These are phyloP conservation scores for Oithona nana DNA, from an alignment of 2,888 invertebrate genomes.

Conservation along the genomic window DNA sequence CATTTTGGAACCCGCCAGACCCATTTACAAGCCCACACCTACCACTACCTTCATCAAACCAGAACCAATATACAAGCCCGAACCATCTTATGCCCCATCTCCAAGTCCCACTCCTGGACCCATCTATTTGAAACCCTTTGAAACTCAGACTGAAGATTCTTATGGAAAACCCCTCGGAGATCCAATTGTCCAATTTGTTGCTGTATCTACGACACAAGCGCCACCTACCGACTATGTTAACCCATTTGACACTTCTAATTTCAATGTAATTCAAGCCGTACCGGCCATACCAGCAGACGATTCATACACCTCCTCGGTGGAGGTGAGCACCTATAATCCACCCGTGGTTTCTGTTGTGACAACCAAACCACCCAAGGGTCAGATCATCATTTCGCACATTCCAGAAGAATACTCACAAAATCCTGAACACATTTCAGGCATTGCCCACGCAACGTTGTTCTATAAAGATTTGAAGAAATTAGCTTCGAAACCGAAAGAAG, in stretches of 20 bases:
- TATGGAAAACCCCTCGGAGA: not conserved
- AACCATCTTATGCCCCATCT: not conserved
- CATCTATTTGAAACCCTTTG: not conserved
- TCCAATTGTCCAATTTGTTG: not conserved
- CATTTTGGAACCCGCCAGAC: not conserved
- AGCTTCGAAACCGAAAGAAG: not conserved
- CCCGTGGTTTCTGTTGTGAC: not conserved
- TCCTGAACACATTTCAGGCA: not conserved
- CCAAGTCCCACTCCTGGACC: not conserved
- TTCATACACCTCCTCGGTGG: not conserved
- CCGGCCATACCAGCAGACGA: not conserved
- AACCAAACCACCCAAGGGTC: too few species aligned
- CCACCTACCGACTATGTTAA: too few species aligned
- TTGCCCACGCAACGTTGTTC: not conserved
- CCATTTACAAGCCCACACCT: too few species aligned
- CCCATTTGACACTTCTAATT: too few species aligned
- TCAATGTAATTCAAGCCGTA: not conserved
- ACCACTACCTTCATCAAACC: too few species aligned
- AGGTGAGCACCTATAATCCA: not conserved
- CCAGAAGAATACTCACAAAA: not conserved
- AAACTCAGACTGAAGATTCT: not conserved
- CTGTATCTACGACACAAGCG: too few species aligned
- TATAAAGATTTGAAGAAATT: not conserved
- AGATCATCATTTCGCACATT: not conserved
- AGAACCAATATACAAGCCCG: too few species aligned